phyloP scores from a whole-genome alignment of 1,140 invertebrate species.

The Periplaneta americana region DNA sequence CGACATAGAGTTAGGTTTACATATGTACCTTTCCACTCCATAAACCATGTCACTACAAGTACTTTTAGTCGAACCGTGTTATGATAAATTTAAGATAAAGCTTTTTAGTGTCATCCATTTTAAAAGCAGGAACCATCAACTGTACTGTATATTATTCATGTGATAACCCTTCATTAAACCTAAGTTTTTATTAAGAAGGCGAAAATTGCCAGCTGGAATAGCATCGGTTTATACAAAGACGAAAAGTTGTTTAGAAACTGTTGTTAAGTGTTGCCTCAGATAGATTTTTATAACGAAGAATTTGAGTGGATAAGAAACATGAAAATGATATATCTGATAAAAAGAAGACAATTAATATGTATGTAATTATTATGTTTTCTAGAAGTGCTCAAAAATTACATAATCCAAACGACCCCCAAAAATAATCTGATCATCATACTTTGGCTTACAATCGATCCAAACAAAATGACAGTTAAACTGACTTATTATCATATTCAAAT shows the following conservation, averaged over 20 bases:
- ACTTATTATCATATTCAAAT: neutral
- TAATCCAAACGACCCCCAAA: neutral
- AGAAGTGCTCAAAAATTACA: constrained; percentile 6
- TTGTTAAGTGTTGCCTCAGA: constrained; percentile 11
- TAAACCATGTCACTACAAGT: neutral
- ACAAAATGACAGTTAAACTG: neutral
- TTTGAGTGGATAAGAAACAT: neutral
- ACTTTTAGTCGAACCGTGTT: neutral
- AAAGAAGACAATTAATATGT: constrained; percentile 6
- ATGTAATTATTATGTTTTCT: constrained; percentile 8
- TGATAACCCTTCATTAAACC: neutral
- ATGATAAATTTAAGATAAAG: neutral
- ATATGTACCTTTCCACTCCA: neutral
- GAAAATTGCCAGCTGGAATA: neutral
- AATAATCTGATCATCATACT: neutral
- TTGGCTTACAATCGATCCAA: neutral
- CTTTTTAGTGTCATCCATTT: neutral
- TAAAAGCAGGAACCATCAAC: neutral
- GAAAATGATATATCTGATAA: neutral
- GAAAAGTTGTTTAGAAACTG: constrained; percentile 7
- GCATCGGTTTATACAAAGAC: constrained; percentile 2
- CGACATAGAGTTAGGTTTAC: neutral
- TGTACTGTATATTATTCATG: neutral
- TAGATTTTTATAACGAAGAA: constrained; percentile 10
- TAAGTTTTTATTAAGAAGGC: neutral